A percentile compares a stretch with the other conserved stretches of the same genome.
Evolutionary conservation across 2,888 invertebrate species (phyloP).

Genomic region (Magallana nippona): DNA sequence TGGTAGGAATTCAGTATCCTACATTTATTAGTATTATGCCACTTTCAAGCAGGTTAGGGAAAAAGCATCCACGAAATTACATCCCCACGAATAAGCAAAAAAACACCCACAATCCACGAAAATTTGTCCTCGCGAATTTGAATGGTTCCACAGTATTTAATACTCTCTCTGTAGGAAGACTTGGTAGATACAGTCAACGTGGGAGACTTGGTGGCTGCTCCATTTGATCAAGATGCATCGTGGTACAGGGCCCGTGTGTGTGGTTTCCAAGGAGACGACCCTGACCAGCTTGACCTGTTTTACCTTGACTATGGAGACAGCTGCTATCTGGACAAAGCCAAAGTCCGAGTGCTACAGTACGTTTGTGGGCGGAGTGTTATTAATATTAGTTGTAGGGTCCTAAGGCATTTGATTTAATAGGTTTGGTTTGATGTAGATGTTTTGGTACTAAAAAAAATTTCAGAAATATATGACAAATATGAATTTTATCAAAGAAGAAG

Average conservation of each 20-base stretch:
- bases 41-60: too few relatives aligned
- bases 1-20: too few relatives aligned
- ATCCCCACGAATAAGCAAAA: background rate
- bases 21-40: too few relatives aligned
- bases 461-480: background rate
- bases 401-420: too few relatives aligned
- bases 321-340: conserved; percentile 55
- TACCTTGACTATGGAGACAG: conserved; percentile 77
- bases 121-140: too few relatives aligned
- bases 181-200: background rate
- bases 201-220: conserved; percentile 75
- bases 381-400: too few relatives aligned
- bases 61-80: too few relatives aligned
- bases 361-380: background rate
- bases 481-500: too few relatives aligned
- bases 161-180: background rate
- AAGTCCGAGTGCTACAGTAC: conserved; percentile 64
- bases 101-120: background rate
- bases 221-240: conserved; percentile 68
- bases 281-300: conserved; percentile 67
- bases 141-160: background rate
- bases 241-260: conserved; percentile 75
- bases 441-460: background rate
- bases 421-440: too few relatives aligned
- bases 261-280: conserved; percentile 59